Conservation (phyloP, 2,888 invertebrate species). For the Flabesymbios commensalis region DNA sequence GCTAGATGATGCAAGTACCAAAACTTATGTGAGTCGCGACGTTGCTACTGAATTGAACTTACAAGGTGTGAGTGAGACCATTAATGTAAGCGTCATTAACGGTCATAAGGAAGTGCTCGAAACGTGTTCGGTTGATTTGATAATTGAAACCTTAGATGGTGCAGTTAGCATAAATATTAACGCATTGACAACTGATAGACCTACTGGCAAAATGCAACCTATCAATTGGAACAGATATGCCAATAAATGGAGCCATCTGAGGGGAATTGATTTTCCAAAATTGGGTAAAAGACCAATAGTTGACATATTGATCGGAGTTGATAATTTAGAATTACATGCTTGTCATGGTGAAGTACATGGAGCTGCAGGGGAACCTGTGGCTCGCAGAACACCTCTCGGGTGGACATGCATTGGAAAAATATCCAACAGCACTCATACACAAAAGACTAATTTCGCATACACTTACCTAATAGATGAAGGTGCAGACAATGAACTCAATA, state of each 20-base stretch:
- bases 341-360: slow-evolving; percentile 22
- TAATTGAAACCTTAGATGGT: slow-evolving; percentile 16
- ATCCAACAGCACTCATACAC: neutral
- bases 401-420: slow-evolving; percentile 31
- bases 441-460: neutral
- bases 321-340: slow-evolving; percentile 22
- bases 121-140: slow-evolving; percentile 15
- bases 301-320: slow-evolving; percentile 27
- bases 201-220: slow-evolving; percentile 11
- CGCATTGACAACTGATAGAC: slow-evolving; percentile 10
- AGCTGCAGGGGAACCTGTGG: slow-evolving; percentile 24
- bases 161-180: neutral
- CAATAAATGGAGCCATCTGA: slow-evolving; percentile 10
- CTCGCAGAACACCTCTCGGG: slow-evolving; percentile 19
- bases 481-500: neutral
- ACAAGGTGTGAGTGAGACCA: neutral
- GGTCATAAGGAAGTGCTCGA: slow-evolving; percentile 7
- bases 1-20: slow-evolving; percentile 6
- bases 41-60: neutral
- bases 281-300: neutral
- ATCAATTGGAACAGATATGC: slow-evolving; percentile 15
- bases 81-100: slow-evolving; percentile 12
- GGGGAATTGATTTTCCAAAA: slow-evolving; percentile 9
- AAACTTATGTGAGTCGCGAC: neutral
- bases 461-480: neutral